Evolutionary conservation across 2,888 invertebrate genomes (phyloP).

Genomic region (Ectropis crepuscularia): DNA sequence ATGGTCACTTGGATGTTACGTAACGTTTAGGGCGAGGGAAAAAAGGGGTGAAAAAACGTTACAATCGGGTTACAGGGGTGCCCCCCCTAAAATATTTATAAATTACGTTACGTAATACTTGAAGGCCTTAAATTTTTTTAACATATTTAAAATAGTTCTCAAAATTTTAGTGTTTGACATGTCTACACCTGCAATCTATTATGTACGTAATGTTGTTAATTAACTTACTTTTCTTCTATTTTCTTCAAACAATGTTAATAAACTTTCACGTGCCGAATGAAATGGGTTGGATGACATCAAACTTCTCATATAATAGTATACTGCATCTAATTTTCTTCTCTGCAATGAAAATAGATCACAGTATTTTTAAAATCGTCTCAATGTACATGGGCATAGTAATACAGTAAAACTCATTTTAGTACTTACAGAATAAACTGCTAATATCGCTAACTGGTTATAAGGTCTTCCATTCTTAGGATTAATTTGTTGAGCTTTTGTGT

Average conservation of each 20-base stretch:
- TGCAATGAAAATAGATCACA: conserved; percentile 73
- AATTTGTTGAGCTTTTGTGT: conserved; percentile 96
- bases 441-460: conserved; percentile 96
- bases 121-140: too few relatives aligned
- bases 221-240: conserved; percentile 92
- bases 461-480: conserved; percentile 98
- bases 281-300: conserved; percentile 97
- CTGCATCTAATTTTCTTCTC: conserved; percentile 97
- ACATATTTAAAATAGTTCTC: too few relatives aligned
- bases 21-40: too few relatives aligned
- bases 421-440: conserved; percentile 92
- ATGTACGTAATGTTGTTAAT: not conserved
- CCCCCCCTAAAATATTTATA: too few relatives aligned
- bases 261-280: conserved; percentile 95
- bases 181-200: too few relatives aligned
- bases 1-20: too few relatives aligned
- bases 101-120: too few relatives aligned
- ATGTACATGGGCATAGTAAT: not conserved
- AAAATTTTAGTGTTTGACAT: too few relatives aligned
- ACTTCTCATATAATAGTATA: conserved; percentile 98
- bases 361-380: not conserved
- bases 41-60: too few relatives aligned
- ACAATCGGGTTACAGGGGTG: too few relatives aligned
- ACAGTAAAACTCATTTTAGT: conserved; percentile 8
- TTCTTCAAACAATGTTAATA: conserved; percentile 95